Evolutionary conservation across 2,113 vertebrate genomes (phyloP).

Genomic region (Aythya baeri): DNA sequence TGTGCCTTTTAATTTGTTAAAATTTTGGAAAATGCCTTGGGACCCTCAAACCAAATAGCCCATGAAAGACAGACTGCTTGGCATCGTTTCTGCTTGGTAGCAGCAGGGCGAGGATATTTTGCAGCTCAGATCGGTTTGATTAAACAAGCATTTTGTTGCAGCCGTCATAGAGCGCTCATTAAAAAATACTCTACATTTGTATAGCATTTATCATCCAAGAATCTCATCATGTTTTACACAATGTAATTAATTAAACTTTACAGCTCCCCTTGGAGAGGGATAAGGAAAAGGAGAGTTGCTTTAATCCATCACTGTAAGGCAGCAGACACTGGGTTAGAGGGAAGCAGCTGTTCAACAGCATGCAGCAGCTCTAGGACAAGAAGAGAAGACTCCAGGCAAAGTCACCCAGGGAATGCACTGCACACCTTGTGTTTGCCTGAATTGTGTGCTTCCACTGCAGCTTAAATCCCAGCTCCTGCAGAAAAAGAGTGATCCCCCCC

Average conservation of each 20-base stretch:
- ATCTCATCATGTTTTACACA: constrained; percentile 60
- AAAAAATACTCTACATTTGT: constrained; percentile 57
- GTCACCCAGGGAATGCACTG: background rate
- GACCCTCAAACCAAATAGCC: constrained; percentile 24
- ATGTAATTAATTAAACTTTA: constrained; percentile 69
- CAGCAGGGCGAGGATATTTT: constrained; percentile 37
- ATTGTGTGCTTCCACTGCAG: background rate
- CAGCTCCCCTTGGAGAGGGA: constrained; percentile 47
- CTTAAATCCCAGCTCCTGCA: background rate
- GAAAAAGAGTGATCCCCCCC: background rate
- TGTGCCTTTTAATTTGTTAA: background rate
- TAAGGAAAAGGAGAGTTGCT: constrained; percentile 54
- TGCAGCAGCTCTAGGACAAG: background rate
- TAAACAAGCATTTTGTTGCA: constrained; percentile 46
- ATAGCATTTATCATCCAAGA: constrained; percentile 55
- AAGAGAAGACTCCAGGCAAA: constrained; percentile 30
- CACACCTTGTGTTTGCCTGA: background rate
- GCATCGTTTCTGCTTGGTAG: background rate
- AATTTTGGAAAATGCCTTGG: constrained; percentile 9
- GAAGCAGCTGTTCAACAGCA: constrained; percentile 46
- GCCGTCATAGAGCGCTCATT: constrained; percentile 30
- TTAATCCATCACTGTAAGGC: constrained; percentile 59
- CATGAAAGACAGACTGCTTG: background rate
- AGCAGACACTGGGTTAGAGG: constrained; percentile 32
- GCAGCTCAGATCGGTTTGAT: constrained; percentile 39